phyloP scores from a whole-genome alignment of 2,797 vertebrate species.

The Euthynnus affinis region DNA sequence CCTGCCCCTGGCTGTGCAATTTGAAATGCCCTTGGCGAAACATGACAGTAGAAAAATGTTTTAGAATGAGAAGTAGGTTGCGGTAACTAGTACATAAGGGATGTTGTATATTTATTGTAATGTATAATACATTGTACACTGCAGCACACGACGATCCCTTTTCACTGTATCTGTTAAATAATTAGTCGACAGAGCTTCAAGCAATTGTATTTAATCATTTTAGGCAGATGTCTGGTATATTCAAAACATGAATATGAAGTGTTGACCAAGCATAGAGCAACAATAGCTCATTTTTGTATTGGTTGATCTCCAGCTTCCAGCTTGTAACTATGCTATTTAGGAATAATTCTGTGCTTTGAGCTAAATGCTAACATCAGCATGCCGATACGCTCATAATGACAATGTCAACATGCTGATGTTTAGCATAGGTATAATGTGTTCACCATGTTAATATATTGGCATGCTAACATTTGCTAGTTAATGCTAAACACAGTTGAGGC shows the following conservation, averaged over 20 bases:
- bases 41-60: constrained; percentile 57
- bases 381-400: background rate
- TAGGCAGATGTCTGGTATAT: background rate
- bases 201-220: background rate
- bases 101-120: constrained; percentile 23
- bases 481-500: no score
- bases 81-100: constrained; percentile 29
- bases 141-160: constrained; percentile 7
- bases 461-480: no score
- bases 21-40: constrained; percentile 77
- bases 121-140: constrained; percentile 13
- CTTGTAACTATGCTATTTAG: background rate
- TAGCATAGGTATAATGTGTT: background rate
- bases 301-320: background rate
- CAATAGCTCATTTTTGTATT: background rate
- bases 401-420: background rate
- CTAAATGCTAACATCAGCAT: background rate
- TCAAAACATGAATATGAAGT: no score
- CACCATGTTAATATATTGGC: no score
- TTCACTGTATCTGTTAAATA: background rate
- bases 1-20: constrained; percentile 63
- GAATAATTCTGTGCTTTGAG: background rate
- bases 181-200: no score
- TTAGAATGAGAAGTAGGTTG: constrained; percentile 36
- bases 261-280: no score